A percentile compares a stretch with the other conserved stretches of the same genome.
Conservation (phyloP, 2,113 vertebrate species). For the Bos indicus region DNA sequence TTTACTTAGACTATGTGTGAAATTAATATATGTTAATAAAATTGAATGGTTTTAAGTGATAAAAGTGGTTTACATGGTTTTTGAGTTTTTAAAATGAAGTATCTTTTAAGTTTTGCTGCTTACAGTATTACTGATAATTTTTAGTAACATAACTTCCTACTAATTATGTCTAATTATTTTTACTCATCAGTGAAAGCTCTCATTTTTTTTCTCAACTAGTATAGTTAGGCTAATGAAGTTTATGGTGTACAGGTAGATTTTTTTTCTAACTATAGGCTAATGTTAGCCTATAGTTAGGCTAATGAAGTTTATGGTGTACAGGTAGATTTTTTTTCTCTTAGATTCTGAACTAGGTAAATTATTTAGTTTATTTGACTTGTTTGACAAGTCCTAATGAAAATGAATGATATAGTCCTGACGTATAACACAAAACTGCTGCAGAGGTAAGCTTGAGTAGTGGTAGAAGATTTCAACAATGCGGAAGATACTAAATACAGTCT, state of each 20-base stretch:
- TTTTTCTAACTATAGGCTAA: background rate
- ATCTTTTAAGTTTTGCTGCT: slow-evolving; percentile 11
- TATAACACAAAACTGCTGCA: background rate
- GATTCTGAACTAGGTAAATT: background rate
- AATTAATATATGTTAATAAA: background rate
- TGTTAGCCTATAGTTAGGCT: background rate
- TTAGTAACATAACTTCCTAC: background rate
- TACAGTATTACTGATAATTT: slow-evolving; percentile 6
- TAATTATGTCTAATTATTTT: background rate
- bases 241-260: background rate
- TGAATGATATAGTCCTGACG: background rate
- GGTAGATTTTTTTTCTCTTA: slow-evolving; percentile 6
- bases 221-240: background rate
- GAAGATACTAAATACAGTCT: background rate
- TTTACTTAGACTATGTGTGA: background rate
- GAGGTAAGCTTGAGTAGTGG: background rate
- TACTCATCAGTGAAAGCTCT: background rate
- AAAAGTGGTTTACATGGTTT: background rate
- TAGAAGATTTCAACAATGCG: background rate
- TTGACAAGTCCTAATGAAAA: background rate
- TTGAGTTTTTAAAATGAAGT: slow-evolving; percentile 2
- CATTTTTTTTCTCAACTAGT: background rate
- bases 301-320: background rate
- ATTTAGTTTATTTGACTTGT: background rate
- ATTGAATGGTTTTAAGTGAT: background rate